Percentiles rank a stretch among this genome's conserved stretches.
Conservation (phyloP, 2,113 vertebrate genomes). For the Campylomormyrus numenius region DNA sequence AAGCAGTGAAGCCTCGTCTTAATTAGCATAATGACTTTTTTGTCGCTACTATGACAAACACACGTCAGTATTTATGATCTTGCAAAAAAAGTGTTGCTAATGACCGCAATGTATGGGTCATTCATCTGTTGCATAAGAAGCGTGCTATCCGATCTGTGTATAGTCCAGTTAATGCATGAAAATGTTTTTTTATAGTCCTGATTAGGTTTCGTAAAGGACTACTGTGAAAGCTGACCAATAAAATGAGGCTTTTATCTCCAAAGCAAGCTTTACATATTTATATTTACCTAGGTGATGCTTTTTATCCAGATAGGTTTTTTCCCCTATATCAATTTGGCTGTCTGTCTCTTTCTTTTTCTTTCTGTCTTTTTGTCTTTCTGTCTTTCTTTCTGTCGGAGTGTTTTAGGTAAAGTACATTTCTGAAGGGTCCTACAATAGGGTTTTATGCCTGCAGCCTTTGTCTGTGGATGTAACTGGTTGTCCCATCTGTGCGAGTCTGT, state of each 20-base stretch:
- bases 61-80: neutral
- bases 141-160: neutral
- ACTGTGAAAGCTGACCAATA: neutral
- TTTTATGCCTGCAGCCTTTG: neutral
- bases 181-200: neutral
- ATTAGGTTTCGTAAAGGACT: neutral
- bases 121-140: neutral
- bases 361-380: neutral
- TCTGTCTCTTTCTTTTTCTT: neutral
- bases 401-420: neutral
- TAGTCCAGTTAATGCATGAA: neutral
- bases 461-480: neutral
- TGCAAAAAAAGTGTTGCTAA: neutral
- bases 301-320: neutral
- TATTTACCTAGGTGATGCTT: neutral
- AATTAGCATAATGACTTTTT: neutral
- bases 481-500: neutral
- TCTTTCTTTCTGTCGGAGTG: neutral
- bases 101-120: neutral
- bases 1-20: neutral
- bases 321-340: neutral
- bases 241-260: neutral
- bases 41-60: neutral
- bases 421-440: neutral
- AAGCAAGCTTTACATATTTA: neutral